Conservation (phyloP, 2,797 vertebrate species). For the Silurus aristotelis region DNA sequence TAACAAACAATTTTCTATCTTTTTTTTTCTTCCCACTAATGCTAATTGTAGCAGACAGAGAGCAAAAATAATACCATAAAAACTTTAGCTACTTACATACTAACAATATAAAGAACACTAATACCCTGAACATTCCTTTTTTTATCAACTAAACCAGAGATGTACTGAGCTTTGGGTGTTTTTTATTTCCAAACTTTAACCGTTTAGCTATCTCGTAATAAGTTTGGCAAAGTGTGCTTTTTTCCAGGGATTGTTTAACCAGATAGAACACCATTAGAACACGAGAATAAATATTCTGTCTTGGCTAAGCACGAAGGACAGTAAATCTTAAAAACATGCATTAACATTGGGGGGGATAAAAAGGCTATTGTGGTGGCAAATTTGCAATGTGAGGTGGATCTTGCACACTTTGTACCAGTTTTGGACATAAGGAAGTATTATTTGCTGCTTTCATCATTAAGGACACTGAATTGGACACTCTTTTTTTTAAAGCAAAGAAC, state of each 20-base stretch:
- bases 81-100: neutral
- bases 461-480: neutral
- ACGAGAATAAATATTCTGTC: neutral
- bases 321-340: constrained; percentile 14
- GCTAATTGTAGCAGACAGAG: neutral
- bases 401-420: neutral
- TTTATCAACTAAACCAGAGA: neutral
- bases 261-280: neutral
- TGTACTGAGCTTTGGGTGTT: neutral
- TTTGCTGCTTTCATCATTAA: too few relatives aligned
- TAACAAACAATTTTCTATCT: neutral
- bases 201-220: neutral
- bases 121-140: neutral
- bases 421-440: neutral
- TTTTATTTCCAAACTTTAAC: neutral
- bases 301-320: neutral
- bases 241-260: neutral
- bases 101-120: neutral
- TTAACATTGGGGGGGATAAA: neutral
- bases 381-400: neutral
- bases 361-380: neutral
- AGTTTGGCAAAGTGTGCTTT: neutral
- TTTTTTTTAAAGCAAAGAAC: neutral
- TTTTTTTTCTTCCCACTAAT: neutral
- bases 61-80: neutral